Base-by-base conservation (phyloP, 2,888 invertebrate genomes). In the Steinernema hermaphroditum region DNA sequence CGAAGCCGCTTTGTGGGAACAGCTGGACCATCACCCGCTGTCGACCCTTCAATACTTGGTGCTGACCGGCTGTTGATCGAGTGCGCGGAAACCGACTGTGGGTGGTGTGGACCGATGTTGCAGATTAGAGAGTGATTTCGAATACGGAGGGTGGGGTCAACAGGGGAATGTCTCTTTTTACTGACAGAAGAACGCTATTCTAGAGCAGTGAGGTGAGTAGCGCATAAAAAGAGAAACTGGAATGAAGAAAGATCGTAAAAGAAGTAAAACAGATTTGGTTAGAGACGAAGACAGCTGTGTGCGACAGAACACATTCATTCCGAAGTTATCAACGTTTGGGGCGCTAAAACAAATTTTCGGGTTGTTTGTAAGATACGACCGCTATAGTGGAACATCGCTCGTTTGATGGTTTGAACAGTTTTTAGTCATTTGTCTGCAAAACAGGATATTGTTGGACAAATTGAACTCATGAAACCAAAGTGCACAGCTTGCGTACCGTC, bases 1-100 rank as follows among this genome's bases (percentile, higher is more conserved):
- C 62, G n/a, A 62, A 32, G 62, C 62, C 34, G 62, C 62, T 62
- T 62, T 14, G 32, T 62, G 32, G 62, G 29, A 62, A 62, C 62
- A 62, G 62, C 62, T 62, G 62, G 62, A 29, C 16, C 34, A 62
- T 2, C 27, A 24, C 24, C 22, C 8, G 50, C 19, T 27, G 62
- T 16, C 34, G 34, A 62, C 62, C 62, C 62, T 29, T 24, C 19
- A 62, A 62, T 12, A 29, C 62, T 32, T 32, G 62, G 16, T 19
- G 29, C 14, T 62, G 29, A 62, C 62, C 62, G 27, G 29, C 62
- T 62, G 62, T 62, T 62, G 62, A 62, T 62, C 27, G 16, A 14
- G 32, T n/a, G 32, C 62, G 62, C 62, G 16, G 32, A 46, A 46
- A 19, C 46, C 22, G 46, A 62, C 22, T 62, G 62, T n/a, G 62